Percentiles rank a stretch among this genome's conserved stretches.
Conservation (phyloP, 2,888 invertebrate genomes). For the Papilio demoleus region DNA sequence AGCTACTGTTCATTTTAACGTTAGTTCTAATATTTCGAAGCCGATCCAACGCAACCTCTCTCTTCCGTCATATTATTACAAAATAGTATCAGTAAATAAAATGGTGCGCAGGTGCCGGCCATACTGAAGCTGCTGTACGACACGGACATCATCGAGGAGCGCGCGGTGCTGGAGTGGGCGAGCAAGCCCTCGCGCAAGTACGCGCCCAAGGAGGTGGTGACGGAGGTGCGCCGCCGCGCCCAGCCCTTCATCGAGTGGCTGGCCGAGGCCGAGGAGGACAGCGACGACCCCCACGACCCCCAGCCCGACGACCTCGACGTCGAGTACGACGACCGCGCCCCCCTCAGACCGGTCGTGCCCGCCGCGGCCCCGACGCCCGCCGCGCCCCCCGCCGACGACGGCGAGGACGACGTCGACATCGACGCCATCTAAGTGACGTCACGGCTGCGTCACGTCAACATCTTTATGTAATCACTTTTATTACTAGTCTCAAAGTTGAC, state of each 20-base stretch:
- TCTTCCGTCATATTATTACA: too few relatives aligned
- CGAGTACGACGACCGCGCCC: constrained; percentile 93
- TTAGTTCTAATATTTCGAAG: too few relatives aligned
- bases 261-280: constrained; percentile 96
- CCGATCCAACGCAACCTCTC: too few relatives aligned
- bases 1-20: too few relatives aligned
- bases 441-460: constrained; percentile 41
- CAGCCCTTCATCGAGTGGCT: constrained; percentile 98
- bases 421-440: constrained; percentile 91
- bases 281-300: constrained; percentile 75
- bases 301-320: constrained; percentile 46
- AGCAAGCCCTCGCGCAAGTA: constrained; percentile 97
- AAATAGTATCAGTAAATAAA: too few relatives aligned
- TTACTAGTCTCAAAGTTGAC: too few relatives aligned
- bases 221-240: constrained; percentile 96
- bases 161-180: constrained; percentile 97
- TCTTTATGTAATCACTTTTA: not conserved
- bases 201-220: constrained; percentile 94
- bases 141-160: constrained; percentile 96
- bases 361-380: constrained; percentile 60
- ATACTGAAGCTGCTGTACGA: constrained; percentile 97
- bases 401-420: constrained; percentile 93
- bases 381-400: constrained; percentile 85
- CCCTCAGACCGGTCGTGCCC: constrained; percentile 77
- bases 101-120: constrained; percentile 87